These are phyloP conservation scores for Drosophila leontia DNA, from an alignment of 1,140 invertebrate genomes.

Conservation along the genomic window DNA sequence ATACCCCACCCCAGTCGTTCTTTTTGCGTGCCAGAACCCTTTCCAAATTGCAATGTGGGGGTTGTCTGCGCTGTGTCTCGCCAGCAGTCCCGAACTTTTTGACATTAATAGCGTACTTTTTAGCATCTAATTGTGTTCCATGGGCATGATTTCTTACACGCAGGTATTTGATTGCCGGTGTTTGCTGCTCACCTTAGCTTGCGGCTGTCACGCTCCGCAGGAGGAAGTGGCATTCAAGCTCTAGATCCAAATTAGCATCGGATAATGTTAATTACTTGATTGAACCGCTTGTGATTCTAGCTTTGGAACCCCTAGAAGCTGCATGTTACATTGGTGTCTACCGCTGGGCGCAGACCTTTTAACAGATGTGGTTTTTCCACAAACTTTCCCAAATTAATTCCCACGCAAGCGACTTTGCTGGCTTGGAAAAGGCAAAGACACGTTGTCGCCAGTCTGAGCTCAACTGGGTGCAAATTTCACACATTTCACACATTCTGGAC, in stretches of 20 bases:
- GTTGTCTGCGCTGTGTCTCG: conserved; percentile 38
- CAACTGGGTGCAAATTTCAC: conserved; percentile 52
- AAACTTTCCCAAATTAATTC: conserved; percentile 57
- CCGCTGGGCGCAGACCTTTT: background rate
- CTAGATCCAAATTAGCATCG: conserved; percentile 22
- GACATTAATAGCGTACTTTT: conserved; percentile 68
- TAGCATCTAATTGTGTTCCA: conserved; percentile 56
- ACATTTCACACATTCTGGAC: conserved; percentile 65
- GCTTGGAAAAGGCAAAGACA: conserved; percentile 38
- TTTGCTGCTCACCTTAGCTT: conserved; percentile 42
- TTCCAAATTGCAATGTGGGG: conserved; percentile 31
- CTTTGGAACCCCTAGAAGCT: background rate
- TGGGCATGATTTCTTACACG: conserved; percentile 53
- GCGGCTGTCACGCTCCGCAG: conserved; percentile 66
- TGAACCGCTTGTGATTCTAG: background rate
- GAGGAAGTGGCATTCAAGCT: conserved; percentile 22
- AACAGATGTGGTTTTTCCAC: conserved; percentile 28
- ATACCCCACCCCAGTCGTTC: conserved; percentile 7
- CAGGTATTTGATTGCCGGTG: conserved; percentile 48
- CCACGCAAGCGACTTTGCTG: conserved; percentile 33
- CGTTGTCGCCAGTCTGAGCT: conserved; percentile 27
- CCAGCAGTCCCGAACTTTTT: conserved; percentile 45
- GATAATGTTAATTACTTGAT: conserved; percentile 47
- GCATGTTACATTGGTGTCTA: background rate
- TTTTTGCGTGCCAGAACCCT: conserved; percentile 53